phyloP scores from a whole-genome alignment of 2,113 vertebrate genomes.

The Zosterops pallidus region DNA sequence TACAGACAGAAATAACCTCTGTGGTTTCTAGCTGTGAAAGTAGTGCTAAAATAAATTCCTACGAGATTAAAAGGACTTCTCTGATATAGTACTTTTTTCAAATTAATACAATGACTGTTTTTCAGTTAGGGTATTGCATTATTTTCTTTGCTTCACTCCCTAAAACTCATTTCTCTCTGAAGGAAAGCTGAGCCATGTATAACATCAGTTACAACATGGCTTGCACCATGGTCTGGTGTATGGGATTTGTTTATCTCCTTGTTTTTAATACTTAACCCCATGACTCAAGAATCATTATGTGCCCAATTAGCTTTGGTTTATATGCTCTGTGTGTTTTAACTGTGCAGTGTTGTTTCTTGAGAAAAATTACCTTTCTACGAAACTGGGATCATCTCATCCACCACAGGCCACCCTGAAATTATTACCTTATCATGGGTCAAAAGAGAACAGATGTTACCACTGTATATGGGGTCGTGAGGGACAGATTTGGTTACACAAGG shows the following conservation, averaged over 20 bases:
- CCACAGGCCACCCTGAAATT: neutral
- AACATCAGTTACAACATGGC: neutral
- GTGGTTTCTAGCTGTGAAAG: neutral
- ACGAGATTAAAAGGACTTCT: neutral
- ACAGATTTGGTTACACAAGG: neutral
- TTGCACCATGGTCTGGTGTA: neutral
- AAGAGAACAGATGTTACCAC: conserved; percentile 39
- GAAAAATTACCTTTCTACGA: conserved; percentile 20
- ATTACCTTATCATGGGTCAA: conserved; percentile 21
- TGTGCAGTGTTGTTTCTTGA: neutral
- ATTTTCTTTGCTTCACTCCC: conserved; percentile 29
- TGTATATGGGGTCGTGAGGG: neutral
- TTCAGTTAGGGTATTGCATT: neutral
- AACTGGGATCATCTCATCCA: neutral
- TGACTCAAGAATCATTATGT: conserved; percentile 30
- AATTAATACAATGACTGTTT: neutral
- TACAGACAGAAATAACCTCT: neutral
- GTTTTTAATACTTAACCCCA: conserved; percentile 52
- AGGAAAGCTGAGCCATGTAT: neutral
- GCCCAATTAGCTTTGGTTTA: conserved; percentile 54
- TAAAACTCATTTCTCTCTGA: neutral
- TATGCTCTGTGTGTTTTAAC: conserved; percentile 18
- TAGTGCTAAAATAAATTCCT: neutral
- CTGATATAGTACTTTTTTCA: neutral
- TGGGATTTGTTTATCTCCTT: conserved; percentile 51